phyloP scores from a whole-genome alignment of 2,888 invertebrate genomes.

The Microlaimidae sp. region DNA sequence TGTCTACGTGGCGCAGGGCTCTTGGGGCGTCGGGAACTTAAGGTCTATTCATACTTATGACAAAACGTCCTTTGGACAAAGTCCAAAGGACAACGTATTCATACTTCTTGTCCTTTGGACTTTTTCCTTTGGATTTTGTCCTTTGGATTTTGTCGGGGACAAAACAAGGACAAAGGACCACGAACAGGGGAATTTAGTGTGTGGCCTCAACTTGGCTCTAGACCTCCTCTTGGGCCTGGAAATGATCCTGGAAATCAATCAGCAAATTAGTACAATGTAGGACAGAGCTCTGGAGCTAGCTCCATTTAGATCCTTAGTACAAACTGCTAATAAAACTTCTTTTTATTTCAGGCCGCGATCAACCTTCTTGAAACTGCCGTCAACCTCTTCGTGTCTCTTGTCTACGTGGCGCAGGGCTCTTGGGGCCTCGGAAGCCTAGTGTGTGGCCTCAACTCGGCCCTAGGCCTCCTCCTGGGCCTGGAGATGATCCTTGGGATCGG shows the following conservation, averaged over 20 bases:
- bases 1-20: slow-evolving; percentile 3
- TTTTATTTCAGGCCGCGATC: slow-evolving; percentile 14
- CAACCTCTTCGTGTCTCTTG: slow-evolving; percentile 20
- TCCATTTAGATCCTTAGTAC: too few species aligned
- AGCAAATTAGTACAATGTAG: too few species aligned
- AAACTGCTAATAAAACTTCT: too few species aligned
- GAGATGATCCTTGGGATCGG: slow-evolving; percentile 20
- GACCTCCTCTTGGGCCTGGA: slow-evolving; percentile 21
- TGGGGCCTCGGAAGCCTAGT: slow-evolving; percentile 20
- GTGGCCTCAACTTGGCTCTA: slow-evolving; percentile 20
- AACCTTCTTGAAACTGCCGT: slow-evolving; percentile 20
- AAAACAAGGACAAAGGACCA: too few species aligned
- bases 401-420: slow-evolving; percentile 3
- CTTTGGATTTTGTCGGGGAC: too few species aligned
- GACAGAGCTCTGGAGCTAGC: too few species aligned
- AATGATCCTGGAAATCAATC: slow-evolving; percentile 19
- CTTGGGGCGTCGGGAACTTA: slow-evolving; percentile 21
- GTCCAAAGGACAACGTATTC: too few species aligned
- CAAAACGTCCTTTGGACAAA: too few species aligned
- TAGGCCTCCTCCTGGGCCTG: slow-evolving; percentile 19
- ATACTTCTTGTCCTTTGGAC: too few species aligned
- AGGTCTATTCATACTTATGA: too few species aligned
- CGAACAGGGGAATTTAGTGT: too few species aligned
- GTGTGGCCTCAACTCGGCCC: slow-evolving; percentile 22
- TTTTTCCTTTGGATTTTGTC: too few species aligned